Conservation (phyloP, 2,113 vertebrate genomes). For the Myotis lucifugus region DNA sequence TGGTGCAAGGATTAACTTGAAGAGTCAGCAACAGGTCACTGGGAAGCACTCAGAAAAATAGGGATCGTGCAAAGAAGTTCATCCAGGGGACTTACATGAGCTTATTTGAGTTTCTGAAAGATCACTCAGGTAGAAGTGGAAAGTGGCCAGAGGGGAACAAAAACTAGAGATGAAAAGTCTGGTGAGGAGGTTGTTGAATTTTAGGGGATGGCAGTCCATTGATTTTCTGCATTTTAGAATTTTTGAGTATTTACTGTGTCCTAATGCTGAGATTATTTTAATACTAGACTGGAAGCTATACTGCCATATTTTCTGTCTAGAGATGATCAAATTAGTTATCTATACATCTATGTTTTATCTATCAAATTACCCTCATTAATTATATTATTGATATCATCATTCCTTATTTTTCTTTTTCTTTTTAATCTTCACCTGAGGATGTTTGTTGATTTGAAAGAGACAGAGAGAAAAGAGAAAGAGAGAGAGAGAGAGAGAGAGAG, state of each 20-base stretch:
- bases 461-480: too few species aligned
- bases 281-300: neutral
- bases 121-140: neutral
- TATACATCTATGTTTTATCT: neutral
- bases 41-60: neutral
- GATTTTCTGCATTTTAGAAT: neutral
- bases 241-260: neutral
- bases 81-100: neutral
- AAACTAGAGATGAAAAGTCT: neutral
- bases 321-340: neutral
- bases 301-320: neutral
- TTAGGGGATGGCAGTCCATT: neutral
- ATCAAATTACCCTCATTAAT: constrained; percentile 10
- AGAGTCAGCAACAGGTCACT: neutral
- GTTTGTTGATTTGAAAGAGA: neutral
- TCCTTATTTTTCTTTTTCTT: neutral
- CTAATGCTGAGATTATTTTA: constrained; percentile 20
- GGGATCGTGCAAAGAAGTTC: neutral
- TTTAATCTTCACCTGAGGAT: neutral
- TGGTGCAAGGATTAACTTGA: neutral
- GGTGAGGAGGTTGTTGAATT: neutral
- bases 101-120: neutral
- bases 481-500: too few species aligned
- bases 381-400: neutral
- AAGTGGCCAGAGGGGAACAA: neutral